These are phyloP conservation scores for Rhadina sibilatrix DNA, from an alignment of 2,113 vertebrate species.

Conservation along the genomic window DNA sequence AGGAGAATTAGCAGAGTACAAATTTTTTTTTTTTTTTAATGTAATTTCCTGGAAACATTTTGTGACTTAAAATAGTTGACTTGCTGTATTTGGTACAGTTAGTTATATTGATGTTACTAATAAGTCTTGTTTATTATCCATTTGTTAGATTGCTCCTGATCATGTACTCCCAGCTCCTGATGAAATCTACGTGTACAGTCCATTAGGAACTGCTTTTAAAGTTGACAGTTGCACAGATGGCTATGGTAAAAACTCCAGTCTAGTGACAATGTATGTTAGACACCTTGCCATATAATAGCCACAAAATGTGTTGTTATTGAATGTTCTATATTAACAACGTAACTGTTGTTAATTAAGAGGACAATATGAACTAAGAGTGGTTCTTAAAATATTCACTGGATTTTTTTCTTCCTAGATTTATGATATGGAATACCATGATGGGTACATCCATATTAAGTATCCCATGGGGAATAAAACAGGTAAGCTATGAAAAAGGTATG, in stretches of 20 bases:
- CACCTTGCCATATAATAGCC: background rate
- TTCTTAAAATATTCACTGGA: background rate
- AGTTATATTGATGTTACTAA: background rate
- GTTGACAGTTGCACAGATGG: slow-evolving; percentile 76
- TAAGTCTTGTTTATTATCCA: background rate
- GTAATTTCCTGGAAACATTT: background rate
- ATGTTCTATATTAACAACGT: background rate
- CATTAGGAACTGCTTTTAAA: slow-evolving; percentile 91
- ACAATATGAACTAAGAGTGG: background rate
- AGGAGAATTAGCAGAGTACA: background rate
- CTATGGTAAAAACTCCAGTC: slow-evolving; percentile 86
- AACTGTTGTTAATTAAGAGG: background rate
- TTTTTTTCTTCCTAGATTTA: slow-evolving; percentile 81
- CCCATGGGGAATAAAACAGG: slow-evolving; percentile 98
- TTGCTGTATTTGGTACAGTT: background rate
- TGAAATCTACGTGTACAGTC: slow-evolving; percentile 92
- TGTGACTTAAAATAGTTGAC: background rate
- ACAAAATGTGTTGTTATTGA: background rate
- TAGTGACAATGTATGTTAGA: slow-evolving; percentile 91
- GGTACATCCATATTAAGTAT: slow-evolving; percentile 98
- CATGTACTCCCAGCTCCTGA: slow-evolving; percentile 90
- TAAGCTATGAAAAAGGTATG: slow-evolving; percentile 40
- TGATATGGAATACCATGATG: slow-evolving; percentile 99
- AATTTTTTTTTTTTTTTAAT: background rate
- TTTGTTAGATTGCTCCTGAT: slow-evolving; percentile 87